Evolutionary conservation across 2,888 invertebrate species (phyloP).

Genomic region (Nineta flava): DNA sequence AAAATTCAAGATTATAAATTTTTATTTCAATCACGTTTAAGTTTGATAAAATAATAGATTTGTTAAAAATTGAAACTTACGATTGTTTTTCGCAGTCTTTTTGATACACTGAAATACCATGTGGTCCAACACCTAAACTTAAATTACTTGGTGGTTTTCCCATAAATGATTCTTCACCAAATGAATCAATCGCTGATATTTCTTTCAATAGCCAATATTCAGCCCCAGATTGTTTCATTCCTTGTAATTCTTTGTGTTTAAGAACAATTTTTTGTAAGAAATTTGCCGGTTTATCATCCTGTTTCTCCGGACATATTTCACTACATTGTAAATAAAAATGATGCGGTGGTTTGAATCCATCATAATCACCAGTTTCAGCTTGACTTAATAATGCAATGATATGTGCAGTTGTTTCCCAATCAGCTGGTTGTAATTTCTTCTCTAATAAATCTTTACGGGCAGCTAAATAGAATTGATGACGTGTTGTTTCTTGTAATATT

Average conservation of each 20-base stretch:
- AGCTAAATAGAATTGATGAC: conserved; percentile 71
- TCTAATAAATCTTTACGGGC: conserved; percentile 61
- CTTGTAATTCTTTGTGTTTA: conserved; percentile 39
- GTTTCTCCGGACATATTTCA: conserved; percentile 38
- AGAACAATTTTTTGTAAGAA: conserved; percentile 44
- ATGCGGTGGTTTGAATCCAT: conserved; percentile 39
- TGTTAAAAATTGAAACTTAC: conserved; percentile 9
- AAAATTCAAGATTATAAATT: too few species aligned
- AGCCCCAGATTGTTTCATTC: conserved; percentile 59
- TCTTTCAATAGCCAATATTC: conserved; percentile 73
- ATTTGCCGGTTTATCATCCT: conserved; percentile 42
- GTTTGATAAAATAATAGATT: too few species aligned
- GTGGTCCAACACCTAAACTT: conserved; percentile 21
- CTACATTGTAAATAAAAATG: conserved; percentile 46
- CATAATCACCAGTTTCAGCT: conserved; percentile 56
- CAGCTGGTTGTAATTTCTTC: conserved; percentile 52
- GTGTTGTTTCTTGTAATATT: conserved; percentile 68
- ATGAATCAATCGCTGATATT: conserved; percentile 61
- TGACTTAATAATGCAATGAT: conserved; percentile 65
- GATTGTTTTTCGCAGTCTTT: conserved; percentile 12
- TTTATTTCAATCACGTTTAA: too few species aligned
- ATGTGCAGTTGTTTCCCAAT: conserved; percentile 50
- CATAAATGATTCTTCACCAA: conserved; percentile 72
- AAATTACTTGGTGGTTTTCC: conserved; percentile 42
- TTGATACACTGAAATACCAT: conserved; percentile 19